These are phyloP conservation scores for Tenodera sinensis DNA, from an alignment of 2,888 invertebrate genomes.

Conservation along the genomic window DNA sequence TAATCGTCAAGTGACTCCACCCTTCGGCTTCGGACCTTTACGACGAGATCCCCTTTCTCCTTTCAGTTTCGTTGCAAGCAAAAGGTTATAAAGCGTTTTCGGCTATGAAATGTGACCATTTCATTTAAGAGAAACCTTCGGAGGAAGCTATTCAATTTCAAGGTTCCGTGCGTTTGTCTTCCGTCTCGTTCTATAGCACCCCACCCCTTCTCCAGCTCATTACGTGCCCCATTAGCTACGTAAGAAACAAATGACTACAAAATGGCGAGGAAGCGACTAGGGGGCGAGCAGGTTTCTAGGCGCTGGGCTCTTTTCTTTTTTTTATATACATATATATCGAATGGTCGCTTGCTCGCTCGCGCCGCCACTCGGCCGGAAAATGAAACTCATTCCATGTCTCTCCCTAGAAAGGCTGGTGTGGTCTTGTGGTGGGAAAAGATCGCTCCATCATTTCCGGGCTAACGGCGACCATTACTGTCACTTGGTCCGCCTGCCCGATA, in stretches of 20 bases:
- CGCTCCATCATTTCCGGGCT: slow-evolving; percentile 50
- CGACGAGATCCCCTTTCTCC: slow-evolving; percentile 1
- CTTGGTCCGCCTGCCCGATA: neutral
- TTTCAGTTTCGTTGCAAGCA: neutral
- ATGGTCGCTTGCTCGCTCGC: slow-evolving; percentile 31
- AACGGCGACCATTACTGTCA: slow-evolving; percentile 43
- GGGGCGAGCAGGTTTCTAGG: neutral
- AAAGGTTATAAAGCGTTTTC: slow-evolving; percentile 34
- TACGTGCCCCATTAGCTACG: slow-evolving; percentile 49
- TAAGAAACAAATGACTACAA: slow-evolving; percentile 49
- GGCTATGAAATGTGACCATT: slow-evolving; percentile 35
- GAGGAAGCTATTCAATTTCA: slow-evolving; percentile 35
- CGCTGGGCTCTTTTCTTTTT: neutral
- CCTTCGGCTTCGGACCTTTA: neutral
- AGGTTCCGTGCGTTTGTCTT: slow-evolving; percentile 32
- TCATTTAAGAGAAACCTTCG: slow-evolving; percentile 34
- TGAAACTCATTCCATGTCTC: slow-evolving; percentile 39
- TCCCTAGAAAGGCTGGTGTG: slow-evolving; percentile 24
- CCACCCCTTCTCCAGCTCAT: slow-evolving; percentile 38
- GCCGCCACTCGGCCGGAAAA: slow-evolving; percentile 49
- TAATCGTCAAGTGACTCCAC: slow-evolving; percentile 18
- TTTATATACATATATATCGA: slow-evolving; percentile 21
- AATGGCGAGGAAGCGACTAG: slow-evolving; percentile 31
- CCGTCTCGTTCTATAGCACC: slow-evolving; percentile 9
- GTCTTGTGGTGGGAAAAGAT: slow-evolving; percentile 50